Base-by-base conservation (phyloP, 2,113 vertebrate genomes). In the Leptobrachium ailaonicum region DNA sequence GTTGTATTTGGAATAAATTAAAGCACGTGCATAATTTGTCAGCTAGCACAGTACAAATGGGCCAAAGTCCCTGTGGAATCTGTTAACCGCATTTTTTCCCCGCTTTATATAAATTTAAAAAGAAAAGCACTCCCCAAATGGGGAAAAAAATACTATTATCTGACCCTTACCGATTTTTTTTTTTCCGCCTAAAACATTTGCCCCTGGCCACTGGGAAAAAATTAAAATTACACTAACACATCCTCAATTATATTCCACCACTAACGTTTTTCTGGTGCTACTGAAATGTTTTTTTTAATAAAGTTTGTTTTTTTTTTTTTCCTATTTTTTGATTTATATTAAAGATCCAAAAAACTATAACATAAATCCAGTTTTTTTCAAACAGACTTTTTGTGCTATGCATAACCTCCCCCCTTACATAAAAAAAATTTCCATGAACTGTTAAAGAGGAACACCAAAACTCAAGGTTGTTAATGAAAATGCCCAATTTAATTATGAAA, bases 361-460 rank as follows among this genome's bases (percentile, higher is more conserved):
- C 1, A 32, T 64, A 2, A 64, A 3, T 8, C 45, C 40, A 4
- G 9, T 2, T n/a, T 20, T n/a, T n/a, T n/a, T n/a, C n/a, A n/a
- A n/a, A 64, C 62, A 64, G n/a, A 64, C 13, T 32, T 1, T 64
- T 64, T 32, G 4, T 64, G 4, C 6, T 64, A 64, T 2, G 13
- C 4, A 73, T 60, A 58, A 1, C n/a, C n/a, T n/a, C n/a, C n/a
- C n/a, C 12, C 50, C 13, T n/a, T 2, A 9, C 58, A n/a, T 32
- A 77, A 69, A 56, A 67, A 74, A n/a, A n/a, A n/a, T n/a, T 74
- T 74, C 50, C 53, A 63, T 62, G 47, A 75, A n/a, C n/a, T n/a
- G 64, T 80, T 74, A 75, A 75, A 75, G 79, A 80, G 79, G 72
- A 80, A n/a, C n/a, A n/a, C n/a, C 79, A 80, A 80, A 80, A 80